Percentiles rank a stretch among this genome's conserved stretches.
Conservation (phyloP, 2,797 vertebrate genomes). For the Diglossa cyanea region DNA sequence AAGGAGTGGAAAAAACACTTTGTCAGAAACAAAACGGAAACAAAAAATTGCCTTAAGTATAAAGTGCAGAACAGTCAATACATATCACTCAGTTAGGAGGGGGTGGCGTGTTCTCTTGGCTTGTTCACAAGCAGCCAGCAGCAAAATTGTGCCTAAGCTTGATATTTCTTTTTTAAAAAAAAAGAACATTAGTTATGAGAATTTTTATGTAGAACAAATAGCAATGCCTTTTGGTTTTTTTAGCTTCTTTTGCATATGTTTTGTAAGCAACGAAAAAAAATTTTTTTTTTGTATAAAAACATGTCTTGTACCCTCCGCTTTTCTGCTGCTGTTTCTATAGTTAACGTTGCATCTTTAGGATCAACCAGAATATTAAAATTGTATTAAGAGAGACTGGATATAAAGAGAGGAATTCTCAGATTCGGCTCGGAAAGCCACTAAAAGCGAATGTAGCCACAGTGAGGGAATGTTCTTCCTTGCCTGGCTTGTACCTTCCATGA, state of each 20-base stretch:
- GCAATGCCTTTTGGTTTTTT: conserved; percentile 70
- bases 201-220: conserved; percentile 79
- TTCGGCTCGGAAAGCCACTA: conserved; percentile 29
- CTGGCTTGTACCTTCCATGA: conserved; percentile 50
- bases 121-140: conserved; percentile 72
- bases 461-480: background rate
- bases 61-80: conserved; percentile 56
- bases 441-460: conserved; percentile 40
- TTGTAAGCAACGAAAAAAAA: conserved; percentile 73
- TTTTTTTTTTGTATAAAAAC: conserved; percentile 74
- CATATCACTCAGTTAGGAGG: conserved; percentile 55
- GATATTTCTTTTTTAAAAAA: conserved; percentile 71
- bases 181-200: conserved; percentile 75
- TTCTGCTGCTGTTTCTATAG: conserved; percentile 78
- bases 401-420: conserved; percentile 55
- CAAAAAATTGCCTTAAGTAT: conserved; percentile 77
- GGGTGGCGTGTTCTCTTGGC: conserved; percentile 59
- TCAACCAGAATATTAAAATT: conserved; percentile 73
- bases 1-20: conserved; percentile 56
- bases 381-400: conserved; percentile 71
- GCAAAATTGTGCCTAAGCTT: conserved; percentile 80
- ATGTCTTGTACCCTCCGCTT: conserved; percentile 71
- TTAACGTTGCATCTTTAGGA: conserved; percentile 69
- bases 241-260: conserved; percentile 78
- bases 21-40: conserved; percentile 19